Evolutionary conservation across 2,113 vertebrate genomes (phyloP).

Genomic region (Apeltes quadracus): DNA sequence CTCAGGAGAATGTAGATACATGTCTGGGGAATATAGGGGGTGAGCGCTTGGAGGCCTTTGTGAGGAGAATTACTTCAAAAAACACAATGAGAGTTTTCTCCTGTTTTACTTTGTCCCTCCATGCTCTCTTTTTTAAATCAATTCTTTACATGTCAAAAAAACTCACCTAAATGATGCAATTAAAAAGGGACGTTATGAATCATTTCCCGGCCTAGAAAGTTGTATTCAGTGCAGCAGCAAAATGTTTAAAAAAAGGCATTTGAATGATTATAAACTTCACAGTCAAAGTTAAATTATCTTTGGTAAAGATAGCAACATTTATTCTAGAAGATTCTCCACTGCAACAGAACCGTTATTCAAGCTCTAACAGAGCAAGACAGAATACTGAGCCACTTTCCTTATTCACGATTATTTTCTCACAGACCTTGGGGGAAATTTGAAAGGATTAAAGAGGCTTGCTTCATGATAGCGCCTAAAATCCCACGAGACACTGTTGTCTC

Average conservation of each 20-base stretch:
- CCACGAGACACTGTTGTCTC: slow-evolving; percentile 27
- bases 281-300: slow-evolving; percentile 38
- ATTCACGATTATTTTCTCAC: slow-evolving; percentile 55
- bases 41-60: slow-evolving; percentile 29
- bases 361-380: slow-evolving; percentile 35
- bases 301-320: slow-evolving; percentile 31
- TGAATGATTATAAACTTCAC: slow-evolving; percentile 35
- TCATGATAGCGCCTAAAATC: slow-evolving; percentile 31
- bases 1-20: slow-evolving; percentile 60
- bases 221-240: slow-evolving; percentile 35
- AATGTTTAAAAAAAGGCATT: slow-evolving; percentile 29
- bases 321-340: slow-evolving; percentile 41
- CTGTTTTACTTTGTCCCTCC: slow-evolving; percentile 2
- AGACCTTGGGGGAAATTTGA: slow-evolving; percentile 34
- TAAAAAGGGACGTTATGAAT: slow-evolving; percentile 9
- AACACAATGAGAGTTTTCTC: slow-evolving; percentile 9
- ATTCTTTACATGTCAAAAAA: slow-evolving; percentile 8
- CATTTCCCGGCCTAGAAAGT: not conserved
- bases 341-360: slow-evolving; percentile 34
- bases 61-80: slow-evolving; percentile 25
- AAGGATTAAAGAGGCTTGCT: slow-evolving; percentile 25
- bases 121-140: not conserved
- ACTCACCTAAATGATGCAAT: slow-evolving; percentile 3
- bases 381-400: slow-evolving; percentile 41
- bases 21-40: slow-evolving; percentile 31